Percentiles rank a stretch among this genome's conserved stretches.
Evolutionary conservation across 2,113 vertebrate species (phyloP).

Genomic region (Choloepus hoffmanni): DNA sequence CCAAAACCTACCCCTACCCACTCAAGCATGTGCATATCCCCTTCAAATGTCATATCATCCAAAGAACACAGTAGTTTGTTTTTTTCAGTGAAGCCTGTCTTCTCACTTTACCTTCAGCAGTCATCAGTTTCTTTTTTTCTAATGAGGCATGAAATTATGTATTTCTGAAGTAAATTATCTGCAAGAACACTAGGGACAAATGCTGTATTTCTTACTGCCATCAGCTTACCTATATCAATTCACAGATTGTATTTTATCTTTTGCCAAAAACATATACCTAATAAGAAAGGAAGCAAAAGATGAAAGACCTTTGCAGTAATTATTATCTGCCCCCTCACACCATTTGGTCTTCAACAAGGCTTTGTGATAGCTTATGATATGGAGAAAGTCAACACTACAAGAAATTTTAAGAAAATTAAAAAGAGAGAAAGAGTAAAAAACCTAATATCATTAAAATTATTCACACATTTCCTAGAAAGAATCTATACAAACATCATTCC

Average conservation of each 20-base stretch:
- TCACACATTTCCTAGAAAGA: constrained; percentile 38
- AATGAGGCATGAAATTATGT: constrained; percentile 80
- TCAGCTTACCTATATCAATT: constrained; percentile 68
- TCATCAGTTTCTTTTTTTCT: constrained; percentile 71
- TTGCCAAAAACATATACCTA: constrained; percentile 58
- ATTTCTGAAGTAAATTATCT: constrained; percentile 79
- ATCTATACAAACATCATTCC: background rate
- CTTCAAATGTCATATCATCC: constrained; percentile 45
- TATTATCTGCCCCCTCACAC: background rate
- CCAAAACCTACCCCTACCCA: background rate
- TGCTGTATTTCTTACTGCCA: constrained; percentile 67
- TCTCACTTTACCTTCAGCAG: constrained; percentile 74
- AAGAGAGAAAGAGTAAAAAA: constrained; percentile 43
- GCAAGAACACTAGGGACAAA: constrained; percentile 62
- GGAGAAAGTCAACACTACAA: constrained; percentile 45
- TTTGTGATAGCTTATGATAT: constrained; percentile 28
- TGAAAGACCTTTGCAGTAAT: constrained; percentile 65
- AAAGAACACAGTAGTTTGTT: constrained; percentile 41
- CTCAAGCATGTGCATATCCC: background rate
- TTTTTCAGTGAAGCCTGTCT: background rate
- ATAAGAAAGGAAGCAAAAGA: constrained; percentile 75
- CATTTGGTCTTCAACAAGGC: constrained; percentile 26
- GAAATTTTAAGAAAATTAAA: background rate
- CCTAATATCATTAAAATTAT: constrained; percentile 26
- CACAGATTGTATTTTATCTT: constrained; percentile 1